Base-by-base conservation (phyloP, 1,140 invertebrate species). In the Kradibia gibbosae region DNA sequence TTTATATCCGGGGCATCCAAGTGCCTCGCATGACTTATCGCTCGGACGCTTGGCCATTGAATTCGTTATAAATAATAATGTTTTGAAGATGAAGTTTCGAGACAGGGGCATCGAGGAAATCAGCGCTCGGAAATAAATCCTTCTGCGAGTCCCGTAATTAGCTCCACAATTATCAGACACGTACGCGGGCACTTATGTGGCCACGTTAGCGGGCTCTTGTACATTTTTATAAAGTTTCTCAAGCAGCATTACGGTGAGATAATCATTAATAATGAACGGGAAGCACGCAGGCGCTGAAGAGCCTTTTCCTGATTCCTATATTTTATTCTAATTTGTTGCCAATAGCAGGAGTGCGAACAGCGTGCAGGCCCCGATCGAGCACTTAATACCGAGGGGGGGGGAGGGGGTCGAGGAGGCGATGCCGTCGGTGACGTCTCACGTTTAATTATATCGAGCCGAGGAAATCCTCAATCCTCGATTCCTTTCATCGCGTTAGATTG, bases 401-500 rank as follows among this genome's bases (percentile, higher is more conserved):
- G n/a, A 39, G 17, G 0, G 34, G 34, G 22, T 48, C 50, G 50
- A 11, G 5, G 31, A 34, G 8, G 17, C 13, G 15, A 67, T 39
- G 39, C 34, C 34, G 34, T 34, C 0, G n/a, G 62, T 7, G 34
- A 67, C 34, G 62, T 36, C 62, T 39, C 8, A 15, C n/a, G 17
- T 67, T 67, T 67, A 67, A 67, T 67, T 67, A n/a, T 67, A 67
- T 67, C 62, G 20, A 28, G 62, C 62, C 0, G n/a, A 67, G 62
- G 62, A 67, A 67, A 67, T 39, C 20, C 34, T 10, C 34, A 39
- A 67, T 39, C 20, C 22, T 42, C 34, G 50, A 53, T 45, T 57
- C 50, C 45, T 80, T 72, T 53, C 57, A 55, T 57, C 39, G 34
- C 78, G 31, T 53, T 39, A 17, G 67, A 72, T 55, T 42, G 65